Conservation (phyloP, 2,797 vertebrate species). For the Sorex maritimensis region DNA sequence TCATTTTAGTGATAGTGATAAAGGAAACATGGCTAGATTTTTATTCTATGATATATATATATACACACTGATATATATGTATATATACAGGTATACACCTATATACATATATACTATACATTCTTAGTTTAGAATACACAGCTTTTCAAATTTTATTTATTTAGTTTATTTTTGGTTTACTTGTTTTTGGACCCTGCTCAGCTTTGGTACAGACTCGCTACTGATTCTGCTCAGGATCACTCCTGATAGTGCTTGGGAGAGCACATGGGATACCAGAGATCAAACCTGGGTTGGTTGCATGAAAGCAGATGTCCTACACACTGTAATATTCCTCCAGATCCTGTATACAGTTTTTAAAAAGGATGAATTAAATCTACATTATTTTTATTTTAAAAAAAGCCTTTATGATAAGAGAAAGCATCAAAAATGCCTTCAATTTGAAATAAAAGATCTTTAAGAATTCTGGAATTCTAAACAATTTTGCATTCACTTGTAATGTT, state of each 20-base stretch:
- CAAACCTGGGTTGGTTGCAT: background rate
- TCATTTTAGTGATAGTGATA: background rate
- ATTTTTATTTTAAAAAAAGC: background rate
- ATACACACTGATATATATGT: background rate
- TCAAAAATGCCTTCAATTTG: background rate
- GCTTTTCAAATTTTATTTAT: background rate
- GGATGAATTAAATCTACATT: background rate
- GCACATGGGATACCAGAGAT: background rate
- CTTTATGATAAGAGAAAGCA: conserved; percentile 17
- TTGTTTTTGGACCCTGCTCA: too few relatives aligned
- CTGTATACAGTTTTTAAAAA: background rate
- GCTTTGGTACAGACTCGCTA: too few relatives aligned
- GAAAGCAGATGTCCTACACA: background rate
- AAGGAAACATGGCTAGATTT: background rate
- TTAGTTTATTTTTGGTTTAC: too few relatives aligned
- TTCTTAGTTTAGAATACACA: background rate
- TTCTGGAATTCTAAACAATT: conserved; percentile 26
- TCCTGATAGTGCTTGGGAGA: too few relatives aligned
- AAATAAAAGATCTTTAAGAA: conserved; percentile 56
- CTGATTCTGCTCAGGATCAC: too few relatives aligned
- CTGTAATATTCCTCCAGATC: background rate
- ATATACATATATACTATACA: background rate
- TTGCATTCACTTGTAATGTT: conserved; percentile 41
- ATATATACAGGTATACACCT: too few relatives aligned
- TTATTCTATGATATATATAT: conserved; percentile 60